A percentile compares a stretch with the other conserved stretches of the same genome.
Evolutionary conservation across 2,797 vertebrate genomes (phyloP).

Genomic region (Parauchenoglanis ngamensis): DNA sequence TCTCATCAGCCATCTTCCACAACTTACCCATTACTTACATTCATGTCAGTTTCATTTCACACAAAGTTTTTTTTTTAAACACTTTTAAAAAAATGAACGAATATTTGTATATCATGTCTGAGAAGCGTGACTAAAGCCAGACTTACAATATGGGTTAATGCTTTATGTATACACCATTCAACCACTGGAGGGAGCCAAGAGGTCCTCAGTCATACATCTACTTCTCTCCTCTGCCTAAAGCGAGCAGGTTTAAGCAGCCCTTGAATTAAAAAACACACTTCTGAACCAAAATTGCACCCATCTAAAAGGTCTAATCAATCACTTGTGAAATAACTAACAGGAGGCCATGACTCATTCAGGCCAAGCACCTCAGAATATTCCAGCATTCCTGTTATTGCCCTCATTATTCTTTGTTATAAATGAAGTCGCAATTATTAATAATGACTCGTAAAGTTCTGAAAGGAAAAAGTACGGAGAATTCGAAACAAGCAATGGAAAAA

Average conservation of each 20-base stretch:
- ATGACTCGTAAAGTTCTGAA: conserved; percentile 2
- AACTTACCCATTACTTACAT: background rate
- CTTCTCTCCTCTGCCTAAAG: background rate
- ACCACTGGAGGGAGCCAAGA: conserved; percentile 53
- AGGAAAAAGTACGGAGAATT: background rate
- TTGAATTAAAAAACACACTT: background rate
- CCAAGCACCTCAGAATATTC: conserved; percentile 20
- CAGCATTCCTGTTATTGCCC: conserved; percentile 35
- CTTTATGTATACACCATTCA: background rate
- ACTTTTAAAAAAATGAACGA: background rate
- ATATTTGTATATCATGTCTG: background rate
- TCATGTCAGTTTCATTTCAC: background rate
- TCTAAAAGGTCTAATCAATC: conserved; percentile 24
- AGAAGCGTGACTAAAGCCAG: background rate
- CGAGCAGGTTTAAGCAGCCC: background rate
- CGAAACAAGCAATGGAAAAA: background rate
- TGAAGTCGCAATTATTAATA: conserved; percentile 11
- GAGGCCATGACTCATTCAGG: conserved; percentile 12
- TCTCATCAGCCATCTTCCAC: background rate
- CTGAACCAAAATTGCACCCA: conserved; percentile 11
- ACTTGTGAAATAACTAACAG: conserved; percentile 16
- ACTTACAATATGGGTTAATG: background rate
- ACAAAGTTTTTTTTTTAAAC: too few relatives aligned
- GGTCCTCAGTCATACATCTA: background rate
- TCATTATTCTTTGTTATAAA: conserved; percentile 28